Base-by-base conservation (phyloP, 2,113 vertebrate species). In the Amblyornis subalaris region DNA sequence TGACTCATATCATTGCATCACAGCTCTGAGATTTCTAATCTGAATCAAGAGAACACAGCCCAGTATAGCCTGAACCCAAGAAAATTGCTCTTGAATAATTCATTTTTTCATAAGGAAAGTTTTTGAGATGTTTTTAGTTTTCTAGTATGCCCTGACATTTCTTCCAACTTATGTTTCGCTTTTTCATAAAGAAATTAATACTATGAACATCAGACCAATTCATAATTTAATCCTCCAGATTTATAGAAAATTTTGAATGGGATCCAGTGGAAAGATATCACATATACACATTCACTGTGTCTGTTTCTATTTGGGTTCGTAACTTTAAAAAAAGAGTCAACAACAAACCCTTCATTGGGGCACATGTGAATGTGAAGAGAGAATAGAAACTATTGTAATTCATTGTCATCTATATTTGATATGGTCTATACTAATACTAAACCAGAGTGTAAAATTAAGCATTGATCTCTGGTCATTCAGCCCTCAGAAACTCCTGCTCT, bases 61-160 rank as follows among this genome's bases (percentile, higher is more conserved):
- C 33, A 58, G 23, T 45, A 48, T 50, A 82, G 13, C 35, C 74
- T 45, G 50, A 78, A 91, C 14, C 20, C 50, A 64, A 81, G 79
- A 67, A 93, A 94, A 92, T 93, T 67, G 54, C 40, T 64, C 55
- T 29, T 92, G 73, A 92, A 95, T 95, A 93, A 96, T 93, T 89
- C 25, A 94, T 83, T 96, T 94, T 80, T 84, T 92, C 95, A 86
- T 86, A 93, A 77, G 53, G 33, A 74, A 92, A 80, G 14, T 40
- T 89, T 93, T 40, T 51, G 44, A 75, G 69, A 88, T 40, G 15
- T 50, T 89, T 60, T 80, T 83, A 33, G 45, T 76, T 95, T 93
- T 75, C 76, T 58, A 44, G 11, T 12, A 58, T 65, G 50, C 38
- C 38, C 18, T 86, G 75, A 57, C 38, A 77, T 61, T 60, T 77